Base-by-base conservation (phyloP, 1,140 invertebrate genomes). In the Pogonomyrmex californicus region DNA sequence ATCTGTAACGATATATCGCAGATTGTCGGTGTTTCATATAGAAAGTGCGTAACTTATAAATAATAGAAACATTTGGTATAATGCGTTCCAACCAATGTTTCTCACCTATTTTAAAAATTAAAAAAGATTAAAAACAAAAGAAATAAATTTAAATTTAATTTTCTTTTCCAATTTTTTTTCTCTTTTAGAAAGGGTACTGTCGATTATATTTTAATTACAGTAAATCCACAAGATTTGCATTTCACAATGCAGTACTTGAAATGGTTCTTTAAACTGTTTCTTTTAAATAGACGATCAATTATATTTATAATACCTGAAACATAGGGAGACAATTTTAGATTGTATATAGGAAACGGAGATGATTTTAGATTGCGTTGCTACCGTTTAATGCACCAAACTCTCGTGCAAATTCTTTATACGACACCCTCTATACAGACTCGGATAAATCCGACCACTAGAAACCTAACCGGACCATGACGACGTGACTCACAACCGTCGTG, bases 361-460 rank as follows among this genome's bases (percentile, higher is more conserved):
- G 30, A 51, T 51, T 51, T 71, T 71, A 66, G 2, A 44, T n/a
- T 10, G n/a, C 3, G 14, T 23, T 23, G 23, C 23, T 23, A 23
- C 36, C 14, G 33, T 9, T 41, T n/a, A 4, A 10, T 30, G 36
- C 4, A 58, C n/a, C 41, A 41, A 65, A 65, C 36, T 41, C 14
- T 10, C 6, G 62, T 38, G 54, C 1, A 17, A 75, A 41, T 9
- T 62, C 12, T 41, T 56, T 51, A 14, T 14, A 36, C 14, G 71
- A 70, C 63, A 70, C 56, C 14, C 51, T 23, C 23, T 71, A 17
- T 58, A 70, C 5, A 54, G n/a, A 71, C 23, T 14, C 44, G 9
- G 23, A 78, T 82, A 88, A 89, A 87, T 90, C 56, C 5, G 71
- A 60, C 68, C 85, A 44, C 75, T 78, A 79, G 86, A 87, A 87